These are phyloP conservation scores for Aptenodytes patagonicus DNA, from an alignment of 2,113 vertebrate genomes.

Conservation along the genomic window DNA sequence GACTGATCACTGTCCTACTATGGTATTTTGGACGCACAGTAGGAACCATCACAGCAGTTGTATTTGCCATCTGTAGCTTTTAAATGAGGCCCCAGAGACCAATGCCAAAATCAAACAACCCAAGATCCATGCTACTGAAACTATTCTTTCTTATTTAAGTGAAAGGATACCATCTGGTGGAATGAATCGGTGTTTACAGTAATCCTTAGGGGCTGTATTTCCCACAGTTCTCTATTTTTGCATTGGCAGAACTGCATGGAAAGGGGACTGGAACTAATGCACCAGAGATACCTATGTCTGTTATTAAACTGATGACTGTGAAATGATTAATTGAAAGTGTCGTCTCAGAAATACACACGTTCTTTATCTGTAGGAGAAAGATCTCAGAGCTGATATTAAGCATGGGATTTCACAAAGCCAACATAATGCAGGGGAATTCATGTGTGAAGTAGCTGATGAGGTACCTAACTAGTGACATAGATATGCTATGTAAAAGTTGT, in stretches of 20 bases:
- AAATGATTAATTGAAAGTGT: background rate
- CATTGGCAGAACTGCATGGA: background rate
- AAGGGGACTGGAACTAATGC: background rate
- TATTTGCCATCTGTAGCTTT: background rate
- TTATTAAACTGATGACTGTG: background rate
- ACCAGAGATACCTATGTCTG: background rate
- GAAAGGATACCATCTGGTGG: conserved; percentile 13
- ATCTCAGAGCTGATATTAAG: background rate
- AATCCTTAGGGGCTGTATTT: background rate
- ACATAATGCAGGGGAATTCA: background rate
- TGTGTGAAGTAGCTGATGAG: background rate
- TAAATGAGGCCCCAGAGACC: background rate
- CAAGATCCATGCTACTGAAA: background rate
- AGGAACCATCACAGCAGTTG: background rate
- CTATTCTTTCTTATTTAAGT: background rate
- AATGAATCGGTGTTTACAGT: background rate
- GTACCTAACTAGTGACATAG: background rate
- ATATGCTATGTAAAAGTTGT: background rate
- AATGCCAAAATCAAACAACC: background rate
- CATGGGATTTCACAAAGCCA: background rate
- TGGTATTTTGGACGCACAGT: background rate
- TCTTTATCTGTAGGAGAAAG: background rate
- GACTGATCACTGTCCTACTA: background rate
- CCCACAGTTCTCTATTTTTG: background rate
- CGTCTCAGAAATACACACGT: background rate